Evolutionary conservation across 2,113 vertebrate species (phyloP).

Genomic region (Trinectes maculatus): DNA sequence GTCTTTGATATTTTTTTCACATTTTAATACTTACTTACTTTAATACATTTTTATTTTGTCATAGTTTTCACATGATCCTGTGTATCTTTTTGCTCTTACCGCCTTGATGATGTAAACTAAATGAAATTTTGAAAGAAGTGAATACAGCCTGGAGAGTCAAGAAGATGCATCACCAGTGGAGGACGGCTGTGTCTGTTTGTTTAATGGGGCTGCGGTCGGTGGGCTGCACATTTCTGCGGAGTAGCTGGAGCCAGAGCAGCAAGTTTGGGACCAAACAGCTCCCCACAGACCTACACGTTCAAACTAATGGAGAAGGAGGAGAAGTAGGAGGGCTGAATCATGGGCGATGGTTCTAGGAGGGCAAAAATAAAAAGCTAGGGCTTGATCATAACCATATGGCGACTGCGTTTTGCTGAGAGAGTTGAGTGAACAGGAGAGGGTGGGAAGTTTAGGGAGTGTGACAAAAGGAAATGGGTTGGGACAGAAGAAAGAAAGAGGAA

Average conservation of each 20-base stretch:
- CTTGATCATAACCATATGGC: slow-evolving; percentile 84
- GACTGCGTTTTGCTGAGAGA: slow-evolving; percentile 60
- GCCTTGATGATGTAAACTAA: too few species aligned
- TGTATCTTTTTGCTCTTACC: too few species aligned
- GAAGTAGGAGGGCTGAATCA: slow-evolving; percentile 62
- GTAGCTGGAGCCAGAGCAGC: slow-evolving; percentile 60
- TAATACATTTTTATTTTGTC: too few species aligned
- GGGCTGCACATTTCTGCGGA: slow-evolving; percentile 74
- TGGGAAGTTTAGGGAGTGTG: slow-evolving; percentile 36
- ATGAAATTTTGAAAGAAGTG: too few species aligned
- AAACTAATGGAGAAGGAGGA: slow-evolving; percentile 65
- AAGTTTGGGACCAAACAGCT: slow-evolving; percentile 64
- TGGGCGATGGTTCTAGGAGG: slow-evolving; percentile 60
- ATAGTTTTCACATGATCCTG: too few species aligned
- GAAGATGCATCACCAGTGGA: slow-evolving; percentile 44
- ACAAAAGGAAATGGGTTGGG: slow-evolving; percentile 23
- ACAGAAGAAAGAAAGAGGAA: slow-evolving; percentile 5
- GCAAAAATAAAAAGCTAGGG: slow-evolving; percentile 74
- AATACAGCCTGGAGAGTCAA: slow-evolving; percentile 37
- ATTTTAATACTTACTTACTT: too few species aligned
- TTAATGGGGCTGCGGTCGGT: slow-evolving; percentile 61
- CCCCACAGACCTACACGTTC: slow-evolving; percentile 64
- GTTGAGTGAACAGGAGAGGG: slow-evolving; percentile 53
- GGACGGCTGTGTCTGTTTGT: slow-evolving; percentile 55
- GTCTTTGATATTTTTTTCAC: too few species aligned